phyloP scores from a whole-genome alignment of 1,140 invertebrate genomes.

The Drosophila punjabiensis region DNA sequence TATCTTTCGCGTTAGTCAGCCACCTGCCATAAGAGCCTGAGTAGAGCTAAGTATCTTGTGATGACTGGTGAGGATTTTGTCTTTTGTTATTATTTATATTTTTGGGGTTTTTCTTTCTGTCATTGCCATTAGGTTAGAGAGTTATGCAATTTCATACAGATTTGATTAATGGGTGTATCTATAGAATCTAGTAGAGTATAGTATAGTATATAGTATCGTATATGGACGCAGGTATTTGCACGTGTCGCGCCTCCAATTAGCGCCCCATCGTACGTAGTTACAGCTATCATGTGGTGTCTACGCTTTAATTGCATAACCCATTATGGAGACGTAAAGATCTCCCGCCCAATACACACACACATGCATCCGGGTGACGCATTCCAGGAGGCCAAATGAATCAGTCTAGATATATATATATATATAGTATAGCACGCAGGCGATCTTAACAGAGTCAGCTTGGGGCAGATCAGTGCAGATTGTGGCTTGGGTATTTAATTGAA shows the following conservation, averaged over 20 bases:
- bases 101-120: constrained; percentile 30
- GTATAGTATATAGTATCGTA: neutral
- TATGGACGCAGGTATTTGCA: constrained; percentile 12
- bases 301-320: constrained; percentile 43
- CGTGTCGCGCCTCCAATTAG: constrained; percentile 46
- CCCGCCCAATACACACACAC: neutral
- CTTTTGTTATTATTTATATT: constrained; percentile 18
- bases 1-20: constrained; percentile 49
- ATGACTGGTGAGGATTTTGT: constrained; percentile 36
- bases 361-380: constrained; percentile 34
- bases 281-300: constrained; percentile 43
- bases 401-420: neutral
- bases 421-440: constrained; percentile 5
- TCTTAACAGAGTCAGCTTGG: constrained; percentile 59
- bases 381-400: constrained; percentile 25
- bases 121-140: constrained; percentile 30
- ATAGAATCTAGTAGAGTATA: neutral
- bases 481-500: constrained; percentile 53
- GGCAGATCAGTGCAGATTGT: constrained; percentile 75
- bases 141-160: constrained; percentile 34
- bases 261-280: constrained; percentile 26
- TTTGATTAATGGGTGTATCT: constrained; percentile 41
- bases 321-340: constrained; percentile 13
- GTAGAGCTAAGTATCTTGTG: constrained; percentile 31
- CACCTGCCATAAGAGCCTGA: constrained; percentile 15